Evolutionary conservation across 2,113 vertebrate species (phyloP), one percentile per base, ranked within the genome.

Genomic region (Pleuronectes platessa): DNA sequence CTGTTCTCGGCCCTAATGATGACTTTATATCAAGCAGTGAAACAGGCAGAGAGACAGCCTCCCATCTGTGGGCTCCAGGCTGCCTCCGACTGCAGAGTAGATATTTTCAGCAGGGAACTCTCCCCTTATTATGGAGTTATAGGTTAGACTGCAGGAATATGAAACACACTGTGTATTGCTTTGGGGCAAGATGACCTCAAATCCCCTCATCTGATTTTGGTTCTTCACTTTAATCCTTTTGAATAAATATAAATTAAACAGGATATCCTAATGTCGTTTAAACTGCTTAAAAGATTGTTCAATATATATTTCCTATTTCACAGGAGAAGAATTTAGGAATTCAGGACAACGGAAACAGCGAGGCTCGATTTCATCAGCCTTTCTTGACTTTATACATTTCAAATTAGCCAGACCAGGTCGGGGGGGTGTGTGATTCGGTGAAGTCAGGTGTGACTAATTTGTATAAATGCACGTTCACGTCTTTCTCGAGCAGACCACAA

Each of bases 1-100:
- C 68, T 64, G 13, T 61, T 62, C 67, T 79, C 37, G 49, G 2
- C 45, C 54, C 11, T 64, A 71, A 70, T 78, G 27, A 81, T 81
- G 63, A 59, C 60, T 62, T 79, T 64, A 60, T 83, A n/a, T 76
- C 24, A 20, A 60, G 51, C 54, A 21, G 69, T 61, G 63, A 63
- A 45, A 35, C 10, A 60, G 40, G 20, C 37, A 63, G 59, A 66
- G 42, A 65, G 14, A 61, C 47, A 42, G 18, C 4, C 62, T 59
- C 61, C 47, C 27, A 35, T 75, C 31, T 56, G 23, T 40, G 35
- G 59, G 24, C 37, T 61, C 17, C 2, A 21, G 45, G 35, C 55
- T 74, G 53, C 17, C 42, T 62, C 45, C 53, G 60, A 61, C 56
- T 70, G 61, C 71, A 71, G 4, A 40, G 35, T 26, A 5, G 26